These are phyloP conservation scores for Parnassius orleans DNA, from an alignment of 2,888 invertebrate genomes.

Conservation along the genomic window DNA sequence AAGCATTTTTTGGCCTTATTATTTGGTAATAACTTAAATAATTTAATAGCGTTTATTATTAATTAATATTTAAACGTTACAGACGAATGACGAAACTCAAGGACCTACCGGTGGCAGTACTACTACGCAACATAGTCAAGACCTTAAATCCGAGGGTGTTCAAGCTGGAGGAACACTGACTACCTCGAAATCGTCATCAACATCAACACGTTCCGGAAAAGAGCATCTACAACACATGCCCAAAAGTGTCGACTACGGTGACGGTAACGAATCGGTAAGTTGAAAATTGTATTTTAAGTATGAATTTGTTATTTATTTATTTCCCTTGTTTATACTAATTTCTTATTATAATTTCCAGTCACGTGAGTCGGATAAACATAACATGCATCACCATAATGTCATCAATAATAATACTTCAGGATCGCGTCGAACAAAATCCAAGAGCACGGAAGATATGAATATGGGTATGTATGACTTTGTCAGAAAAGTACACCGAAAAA, in stretches of 20 bases:
- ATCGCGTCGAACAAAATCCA: slow-evolving; percentile 88
- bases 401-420: slow-evolving; percentile 87
- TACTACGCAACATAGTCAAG: slow-evolving; percentile 61
- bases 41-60: neutral
- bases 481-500: too few species aligned
- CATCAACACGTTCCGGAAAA: slow-evolving; percentile 78
- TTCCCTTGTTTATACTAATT: neutral
- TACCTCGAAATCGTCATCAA: slow-evolving; percentile 83
- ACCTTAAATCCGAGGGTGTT: slow-evolving; percentile 88
- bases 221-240: slow-evolving; percentile 79
- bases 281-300: neutral
- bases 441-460: slow-evolving; percentile 95
- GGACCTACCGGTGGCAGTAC: slow-evolving; percentile 52
- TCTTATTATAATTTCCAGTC: slow-evolving; percentile 54
- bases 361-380: slow-evolving; percentile 85
- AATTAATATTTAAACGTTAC: slow-evolving; percentile 28
- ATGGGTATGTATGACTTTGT: slow-evolving; percentile 61
- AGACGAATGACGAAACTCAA: slow-evolving; percentile 71
- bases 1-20: too few species aligned
- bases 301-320: neutral
- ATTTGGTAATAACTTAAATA: too few species aligned
- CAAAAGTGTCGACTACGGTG: slow-evolving; percentile 85
- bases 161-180: slow-evolving; percentile 89
- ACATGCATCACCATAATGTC: slow-evolving; percentile 84
- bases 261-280: slow-evolving; percentile 82